Percentiles rank a stretch among this genome's conserved stretches.
These are phyloP conservation scores for Brachionus angularis DNA, from an alignment of 1,140 invertebrate genomes.

Conservation along the genomic window DNA sequence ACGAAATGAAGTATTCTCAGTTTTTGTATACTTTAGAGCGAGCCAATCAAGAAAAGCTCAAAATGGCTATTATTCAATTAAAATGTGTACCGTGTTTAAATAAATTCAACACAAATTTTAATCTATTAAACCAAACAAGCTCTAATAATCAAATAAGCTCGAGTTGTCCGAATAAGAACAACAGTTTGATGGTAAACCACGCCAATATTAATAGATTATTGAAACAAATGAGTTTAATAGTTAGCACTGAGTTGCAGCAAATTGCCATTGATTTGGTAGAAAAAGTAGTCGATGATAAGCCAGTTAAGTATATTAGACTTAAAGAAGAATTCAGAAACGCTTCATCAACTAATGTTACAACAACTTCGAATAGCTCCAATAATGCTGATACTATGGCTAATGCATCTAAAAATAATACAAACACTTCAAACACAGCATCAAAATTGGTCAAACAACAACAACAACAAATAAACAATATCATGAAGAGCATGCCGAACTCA, in stretches of 20 bases:
- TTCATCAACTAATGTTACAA: too few species aligned
- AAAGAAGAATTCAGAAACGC: slow-evolving; percentile 36
- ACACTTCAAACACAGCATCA: not conserved
- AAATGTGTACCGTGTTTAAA: slow-evolving; percentile 42
- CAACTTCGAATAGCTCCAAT: not conserved
- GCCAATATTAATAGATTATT: slow-evolving; percentile 22
- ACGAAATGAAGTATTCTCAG: slow-evolving; percentile 43
- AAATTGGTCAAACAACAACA: slow-evolving; percentile 22
- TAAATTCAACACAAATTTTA: not conserved
- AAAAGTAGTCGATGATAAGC: slow-evolving; percentile 34
- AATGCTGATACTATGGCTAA: not conserved
- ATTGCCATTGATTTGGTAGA: slow-evolving; percentile 26
- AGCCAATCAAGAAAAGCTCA: slow-evolving; percentile 41
- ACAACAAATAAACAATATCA: slow-evolving; percentile 12
- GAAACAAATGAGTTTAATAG: slow-evolving; percentile 32
- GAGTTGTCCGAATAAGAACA: too few species aligned
- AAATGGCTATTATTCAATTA: slow-evolving; percentile 34
- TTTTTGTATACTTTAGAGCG: slow-evolving; percentile 38
- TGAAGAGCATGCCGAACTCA: too few species aligned
- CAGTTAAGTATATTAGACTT: slow-evolving; percentile 35
- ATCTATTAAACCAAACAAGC: not conserved
- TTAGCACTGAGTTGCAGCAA: slow-evolving; percentile 28
- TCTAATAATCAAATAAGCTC: too few species aligned
- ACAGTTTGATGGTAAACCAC: too few species aligned
- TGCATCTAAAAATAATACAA: not conserved